Conservation (phyloP, 2,888 invertebrate species). For the Aphodius sticticus region DNA sequence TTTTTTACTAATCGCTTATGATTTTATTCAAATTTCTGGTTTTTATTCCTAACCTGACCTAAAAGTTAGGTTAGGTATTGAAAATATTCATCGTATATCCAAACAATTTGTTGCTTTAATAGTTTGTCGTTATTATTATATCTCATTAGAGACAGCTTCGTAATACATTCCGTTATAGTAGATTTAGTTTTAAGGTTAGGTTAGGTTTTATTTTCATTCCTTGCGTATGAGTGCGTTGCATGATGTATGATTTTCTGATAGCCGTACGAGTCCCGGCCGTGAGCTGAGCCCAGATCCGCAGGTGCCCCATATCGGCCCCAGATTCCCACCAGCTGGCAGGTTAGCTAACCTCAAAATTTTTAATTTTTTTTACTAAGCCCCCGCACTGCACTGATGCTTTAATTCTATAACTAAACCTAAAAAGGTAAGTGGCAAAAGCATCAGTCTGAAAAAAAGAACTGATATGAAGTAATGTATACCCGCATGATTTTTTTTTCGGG, state of each 20-base stretch:
- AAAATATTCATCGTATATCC: conserved; percentile 5
- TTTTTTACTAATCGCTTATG: conserved; percentile 20
- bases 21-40: too few species aligned
- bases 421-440: not conserved
- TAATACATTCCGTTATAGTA: not conserved
- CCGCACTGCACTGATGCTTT: not conserved
- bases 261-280: conserved; percentile 87
- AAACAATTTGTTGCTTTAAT: conserved; percentile 14
- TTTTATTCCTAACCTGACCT: too few species aligned
- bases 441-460: not conserved
- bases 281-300: conserved; percentile 83
- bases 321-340: conserved; percentile 89
- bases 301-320: conserved; percentile 89
- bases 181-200: not conserved
- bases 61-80: conserved; percentile 7
- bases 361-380: not conserved
- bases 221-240: conserved; percentile 52
- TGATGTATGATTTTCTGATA: conserved; percentile 65
- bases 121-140: not conserved
- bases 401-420: conserved; percentile 19
- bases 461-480: not conserved
- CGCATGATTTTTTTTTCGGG: not conserved
- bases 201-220: conserved; percentile 4
- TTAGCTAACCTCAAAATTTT: conserved; percentile 50
- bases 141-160: too few species aligned